A percentile compares a stretch with the other conserved stretches of the same genome.
These are phyloP conservation scores for Kryptopterus vitreolus DNA, from an alignment of 2,797 vertebrate species.

Conservation along the genomic window DNA sequence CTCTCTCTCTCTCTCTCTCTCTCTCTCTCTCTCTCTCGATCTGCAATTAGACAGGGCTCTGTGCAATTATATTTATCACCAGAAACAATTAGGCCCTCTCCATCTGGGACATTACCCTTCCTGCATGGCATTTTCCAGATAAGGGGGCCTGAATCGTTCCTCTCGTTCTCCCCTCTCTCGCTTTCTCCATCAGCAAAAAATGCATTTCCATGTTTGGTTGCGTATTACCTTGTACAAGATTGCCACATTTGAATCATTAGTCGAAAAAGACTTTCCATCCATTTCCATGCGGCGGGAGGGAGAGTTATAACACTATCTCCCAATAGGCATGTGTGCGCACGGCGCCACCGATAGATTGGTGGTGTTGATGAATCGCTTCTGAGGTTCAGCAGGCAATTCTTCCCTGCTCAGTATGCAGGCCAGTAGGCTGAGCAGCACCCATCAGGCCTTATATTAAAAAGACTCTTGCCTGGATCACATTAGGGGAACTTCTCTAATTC, in stretches of 20 bases:
- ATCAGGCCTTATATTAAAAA: constrained; percentile 78
- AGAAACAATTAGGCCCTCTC: constrained; percentile 53
- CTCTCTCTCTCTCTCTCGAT: no score
- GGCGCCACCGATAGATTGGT: constrained; percentile 69
- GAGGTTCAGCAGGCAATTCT: constrained; percentile 78
- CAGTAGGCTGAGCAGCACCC: constrained; percentile 72
- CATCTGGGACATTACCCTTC: constrained; percentile 51
- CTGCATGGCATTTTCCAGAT: constrained; percentile 70
- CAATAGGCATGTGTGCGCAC: constrained; percentile 52
- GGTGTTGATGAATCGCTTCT: constrained; percentile 75
- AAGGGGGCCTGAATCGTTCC: constrained; percentile 70
- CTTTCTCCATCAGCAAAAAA: constrained; percentile 64
- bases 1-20: no score
- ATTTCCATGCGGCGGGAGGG: constrained; percentile 65
- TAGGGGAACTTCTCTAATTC: constrained; percentile 62
- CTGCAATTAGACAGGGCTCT: constrained; percentile 52
- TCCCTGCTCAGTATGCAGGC: constrained; percentile 80
- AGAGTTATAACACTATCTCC: constrained; percentile 71
- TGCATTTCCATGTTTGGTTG: constrained; percentile 72
- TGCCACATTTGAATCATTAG: constrained; percentile 70
- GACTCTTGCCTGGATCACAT: constrained; percentile 76
- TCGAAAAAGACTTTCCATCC: constrained; percentile 64
- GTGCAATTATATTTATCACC: constrained; percentile 74
- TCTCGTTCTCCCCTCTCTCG: constrained; percentile 43
- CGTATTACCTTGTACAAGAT: constrained; percentile 71